These are phyloP conservation scores for Micrasema longulum DNA, from an alignment of 1,140 invertebrate genomes.

Conservation along the genomic window DNA sequence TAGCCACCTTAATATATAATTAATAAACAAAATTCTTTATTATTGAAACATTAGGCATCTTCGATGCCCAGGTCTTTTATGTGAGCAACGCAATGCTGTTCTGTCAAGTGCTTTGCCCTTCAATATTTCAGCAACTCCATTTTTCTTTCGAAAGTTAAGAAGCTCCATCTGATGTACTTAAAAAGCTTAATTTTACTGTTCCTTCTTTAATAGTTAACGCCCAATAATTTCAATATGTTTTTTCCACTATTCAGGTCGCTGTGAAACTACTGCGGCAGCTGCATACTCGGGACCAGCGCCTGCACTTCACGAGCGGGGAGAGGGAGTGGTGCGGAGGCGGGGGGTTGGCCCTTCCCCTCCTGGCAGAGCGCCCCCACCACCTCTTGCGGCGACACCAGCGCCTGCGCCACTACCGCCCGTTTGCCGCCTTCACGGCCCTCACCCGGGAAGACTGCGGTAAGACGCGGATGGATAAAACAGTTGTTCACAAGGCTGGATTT, in stretches of 20 bases:
- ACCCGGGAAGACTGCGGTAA: slow-evolving; percentile 50
- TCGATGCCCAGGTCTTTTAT: no score
- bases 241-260: slow-evolving; percentile 72
- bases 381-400: slow-evolving; percentile 52
- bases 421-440: slow-evolving; percentile 50
- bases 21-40: no score
- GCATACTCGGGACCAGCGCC: slow-evolving; percentile 81
- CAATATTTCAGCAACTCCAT: no score
- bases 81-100: no score
- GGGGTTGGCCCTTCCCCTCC: slow-evolving; percentile 41
- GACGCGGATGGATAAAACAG: no score
- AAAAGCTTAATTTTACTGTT: no score
- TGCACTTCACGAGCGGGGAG: slow-evolving; percentile 59
- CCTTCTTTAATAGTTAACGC: slow-evolving; percentile 8
- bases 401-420: slow-evolving; percentile 53
- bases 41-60: no score
- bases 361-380: slow-evolving; percentile 44
- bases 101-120: no score
- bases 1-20: no score
- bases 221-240: slow-evolving; percentile 37
- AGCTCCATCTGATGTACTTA: no score
- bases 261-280: slow-evolving; percentile 83
- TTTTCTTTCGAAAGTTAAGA: no score
- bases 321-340: slow-evolving; percentile 56
- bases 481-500: no score